Evolutionary conservation across 1,140 invertebrate genomes (phyloP), one percentile per base, ranked within the genome.

Genomic region (Hesperophylax magnus): DNA sequence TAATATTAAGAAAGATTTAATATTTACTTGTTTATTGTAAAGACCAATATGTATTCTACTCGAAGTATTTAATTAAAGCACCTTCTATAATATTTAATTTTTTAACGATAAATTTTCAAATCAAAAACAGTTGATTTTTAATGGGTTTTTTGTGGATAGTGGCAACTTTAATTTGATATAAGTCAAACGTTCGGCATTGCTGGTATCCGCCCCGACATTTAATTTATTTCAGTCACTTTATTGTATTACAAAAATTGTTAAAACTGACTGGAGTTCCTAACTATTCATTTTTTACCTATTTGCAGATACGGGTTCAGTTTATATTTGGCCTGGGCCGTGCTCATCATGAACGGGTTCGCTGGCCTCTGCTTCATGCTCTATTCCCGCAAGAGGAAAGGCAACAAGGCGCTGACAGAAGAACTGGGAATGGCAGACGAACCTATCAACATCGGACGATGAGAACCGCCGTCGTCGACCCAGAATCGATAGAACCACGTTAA

Each of bases 361-460:
- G 94, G 94, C 5, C 89, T 93, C 27, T 91, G 93, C 58, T 97
- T 97, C 86, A 92, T 97, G 67, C 90, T 95, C 85, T 96, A 93
- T 85, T 97, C 96, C 0, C 92, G 94, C 71, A 97, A 97, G 79
- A 92, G 94, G 85, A 97, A 97, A 89, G 93, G 95, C 11, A 93
- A 94, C 81, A 95, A 95, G 85, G 95, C 95, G 8, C 93, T 93
- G 0, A 94, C 92, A 22, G 95, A 96, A 83, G 94, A 95, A 85
- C 88, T 95, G 20, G 95, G 94, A 0, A 93, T 95, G 92, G 95
- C 95, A 22, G 96, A 97, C 85, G 96, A 96, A 86, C 94, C 95
- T 0, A 95, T 94, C 18, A 95, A 94, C 81, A 94, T 97, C 82
- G 95, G 95, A 82, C 93, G 95, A 91, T 96, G 90, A 94, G 75